phyloP scores from a whole-genome alignment of 2,888 invertebrate genomes.

The Scrobipalpa costella region DNA sequence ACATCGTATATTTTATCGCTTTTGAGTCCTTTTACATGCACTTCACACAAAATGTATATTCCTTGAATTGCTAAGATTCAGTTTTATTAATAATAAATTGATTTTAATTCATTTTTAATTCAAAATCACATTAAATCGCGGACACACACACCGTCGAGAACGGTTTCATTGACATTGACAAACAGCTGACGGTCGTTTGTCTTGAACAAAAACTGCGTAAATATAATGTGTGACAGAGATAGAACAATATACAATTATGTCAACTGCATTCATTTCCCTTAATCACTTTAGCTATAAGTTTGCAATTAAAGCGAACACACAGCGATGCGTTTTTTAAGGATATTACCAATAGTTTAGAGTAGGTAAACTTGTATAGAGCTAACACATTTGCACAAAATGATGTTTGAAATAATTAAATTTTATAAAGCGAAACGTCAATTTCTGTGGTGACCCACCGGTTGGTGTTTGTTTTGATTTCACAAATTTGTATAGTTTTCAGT shows the following conservation, averaged over 20 bases:
- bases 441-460: neutral
- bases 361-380: neutral
- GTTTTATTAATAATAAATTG: neutral
- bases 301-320: neutral
- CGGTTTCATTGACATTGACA: slow-evolving; percentile 1
- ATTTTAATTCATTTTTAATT: neutral
- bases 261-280: neutral
- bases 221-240: neutral
- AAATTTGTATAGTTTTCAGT: neutral
- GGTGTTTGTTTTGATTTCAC: neutral
- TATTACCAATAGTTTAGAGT: neutral
- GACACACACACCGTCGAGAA: neutral
- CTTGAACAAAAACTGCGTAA: neutral
- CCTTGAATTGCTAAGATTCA: too few species aligned
- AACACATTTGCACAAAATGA: too few species aligned
- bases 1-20: neutral
- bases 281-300: neutral
- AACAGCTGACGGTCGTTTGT: slow-evolving; percentile 2
- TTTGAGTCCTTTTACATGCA: neutral
- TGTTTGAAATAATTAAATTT: neutral
- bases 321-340: neutral
- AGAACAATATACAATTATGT: neutral
- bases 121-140: slow-evolving; percentile 7
- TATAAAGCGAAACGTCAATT: neutral
- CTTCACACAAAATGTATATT: neutral